Evolutionary conservation across 1,140 invertebrate species (phyloP).

Genomic region (Megalonaias nervosa): DNA sequence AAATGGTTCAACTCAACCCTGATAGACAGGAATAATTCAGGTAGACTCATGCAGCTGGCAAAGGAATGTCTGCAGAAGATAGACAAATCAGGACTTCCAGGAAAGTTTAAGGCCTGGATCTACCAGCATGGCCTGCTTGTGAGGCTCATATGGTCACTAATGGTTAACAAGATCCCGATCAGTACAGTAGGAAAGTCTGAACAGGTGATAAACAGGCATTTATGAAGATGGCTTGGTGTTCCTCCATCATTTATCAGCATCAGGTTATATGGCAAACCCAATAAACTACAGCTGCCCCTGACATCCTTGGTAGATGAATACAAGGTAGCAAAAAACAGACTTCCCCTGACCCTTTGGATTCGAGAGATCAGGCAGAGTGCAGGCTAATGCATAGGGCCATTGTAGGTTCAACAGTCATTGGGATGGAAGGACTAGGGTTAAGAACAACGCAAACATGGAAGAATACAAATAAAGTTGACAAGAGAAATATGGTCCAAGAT

Average conservation of each 20-base stretch:
- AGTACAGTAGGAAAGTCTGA: slow-evolving; percentile 2
- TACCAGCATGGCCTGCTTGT: slow-evolving; percentile 22
- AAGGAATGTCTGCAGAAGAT: slow-evolving; percentile 1
- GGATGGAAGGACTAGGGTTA: no score
- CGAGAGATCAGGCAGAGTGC: background rate
- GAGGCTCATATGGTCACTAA: slow-evolving; percentile 21
- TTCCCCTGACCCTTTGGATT: no score
- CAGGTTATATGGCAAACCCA: background rate
- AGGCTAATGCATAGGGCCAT: no score
- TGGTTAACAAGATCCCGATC: slow-evolving; percentile 10
- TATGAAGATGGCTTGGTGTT: no score
- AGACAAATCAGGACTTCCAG: slow-evolving; percentile 14
- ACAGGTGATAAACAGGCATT: background rate
- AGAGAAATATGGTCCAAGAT: no score
- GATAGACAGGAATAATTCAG: no score
- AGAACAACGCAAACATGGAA: no score
- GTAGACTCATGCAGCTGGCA: background rate
- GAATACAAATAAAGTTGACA: no score
- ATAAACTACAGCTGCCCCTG: slow-evolving; percentile 8
- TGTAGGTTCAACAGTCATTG: no score
- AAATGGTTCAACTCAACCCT: no score
- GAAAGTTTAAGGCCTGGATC: slow-evolving; percentile 28
- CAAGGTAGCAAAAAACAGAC: slow-evolving; percentile 17
- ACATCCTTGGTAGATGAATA: background rate
- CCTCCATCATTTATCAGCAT: no score